Conservation (phyloP, 2,113 vertebrate genomes). For the Podarcis muralis region DNA sequence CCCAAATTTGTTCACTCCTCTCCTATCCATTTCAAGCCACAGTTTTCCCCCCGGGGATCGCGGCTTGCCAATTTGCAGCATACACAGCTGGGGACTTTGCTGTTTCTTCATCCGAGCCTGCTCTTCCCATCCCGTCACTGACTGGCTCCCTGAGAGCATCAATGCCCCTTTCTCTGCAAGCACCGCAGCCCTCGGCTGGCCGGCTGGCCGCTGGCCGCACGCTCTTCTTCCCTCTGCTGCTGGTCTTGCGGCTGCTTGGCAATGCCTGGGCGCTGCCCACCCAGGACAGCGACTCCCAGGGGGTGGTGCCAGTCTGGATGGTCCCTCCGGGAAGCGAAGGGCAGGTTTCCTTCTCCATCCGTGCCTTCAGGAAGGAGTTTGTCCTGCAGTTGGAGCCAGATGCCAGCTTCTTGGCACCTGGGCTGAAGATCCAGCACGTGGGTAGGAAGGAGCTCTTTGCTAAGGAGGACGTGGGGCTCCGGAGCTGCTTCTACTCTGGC, state of each 20-base stretch:
- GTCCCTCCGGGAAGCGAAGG: conserved; percentile 62
- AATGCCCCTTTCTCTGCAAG: conserved; percentile 29
- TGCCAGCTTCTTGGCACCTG: conserved; percentile 81
- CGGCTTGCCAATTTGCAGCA: background rate
- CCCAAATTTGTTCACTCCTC: background rate
- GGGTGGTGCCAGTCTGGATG: conserved; percentile 59
- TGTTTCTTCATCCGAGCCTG: background rate
- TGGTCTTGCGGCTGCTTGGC: conserved; percentile 34
- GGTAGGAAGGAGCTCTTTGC: background rate
- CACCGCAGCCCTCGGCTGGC: conserved; percentile 19
- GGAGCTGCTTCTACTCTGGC: conserved; percentile 85
- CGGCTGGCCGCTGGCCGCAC: conserved; percentile 16
- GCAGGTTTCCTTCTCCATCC: conserved; percentile 64
- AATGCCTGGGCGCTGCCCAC: conserved; percentile 59
- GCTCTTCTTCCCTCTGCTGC: conserved; percentile 15
- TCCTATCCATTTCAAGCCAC: too few relatives aligned
- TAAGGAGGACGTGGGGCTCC: conserved; percentile 32
- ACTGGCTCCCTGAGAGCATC: background rate
- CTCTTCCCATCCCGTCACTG: background rate
- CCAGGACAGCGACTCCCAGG: conserved; percentile 56
- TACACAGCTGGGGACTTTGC: background rate
- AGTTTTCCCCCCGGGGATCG: too few relatives aligned
- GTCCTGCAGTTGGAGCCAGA: conserved; percentile 81
- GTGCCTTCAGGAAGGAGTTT: conserved; percentile 79
- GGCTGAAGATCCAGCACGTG: conserved; percentile 77